These are phyloP conservation scores for Caenorhabditis sp. DNA, from an alignment of 2,888 invertebrate species.

Conservation along the genomic window DNA sequence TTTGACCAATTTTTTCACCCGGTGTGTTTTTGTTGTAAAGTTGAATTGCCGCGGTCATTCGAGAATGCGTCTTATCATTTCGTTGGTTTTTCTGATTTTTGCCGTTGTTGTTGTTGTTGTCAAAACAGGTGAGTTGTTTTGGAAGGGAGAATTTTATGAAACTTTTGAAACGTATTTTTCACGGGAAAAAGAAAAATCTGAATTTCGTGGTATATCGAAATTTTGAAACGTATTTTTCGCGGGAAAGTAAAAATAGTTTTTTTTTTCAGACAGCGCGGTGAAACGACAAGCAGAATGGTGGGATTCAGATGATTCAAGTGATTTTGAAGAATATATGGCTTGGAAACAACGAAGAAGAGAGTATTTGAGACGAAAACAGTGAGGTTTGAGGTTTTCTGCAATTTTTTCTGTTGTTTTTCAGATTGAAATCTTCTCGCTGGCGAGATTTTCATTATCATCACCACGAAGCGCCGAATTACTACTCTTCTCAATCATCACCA, in stretches of 20 bases:
- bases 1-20: neutral
- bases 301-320: constrained; percentile 32
- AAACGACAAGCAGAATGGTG: constrained; percentile 35
- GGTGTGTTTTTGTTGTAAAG: neutral
- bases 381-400: no score
- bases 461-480: constrained; percentile 28
- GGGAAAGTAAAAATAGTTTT: no score
- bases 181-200: no score
- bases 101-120: neutral
- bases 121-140: neutral
- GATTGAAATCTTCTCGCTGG: constrained; percentile 10
- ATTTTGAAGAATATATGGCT: constrained; percentile 43
- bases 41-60: neutral
- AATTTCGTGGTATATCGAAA: no score
- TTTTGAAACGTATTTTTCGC: no score
- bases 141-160: neutral
- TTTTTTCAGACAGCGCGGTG: no score
- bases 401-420: no score
- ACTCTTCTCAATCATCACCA: constrained; percentile 2
- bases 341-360: constrained; percentile 43
- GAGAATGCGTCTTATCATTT: neutral
- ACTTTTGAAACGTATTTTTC: no score
- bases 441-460: constrained; percentile 34
- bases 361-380: constrained; percentile 13
- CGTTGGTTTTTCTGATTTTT: neutral